These are phyloP conservation scores for Drosophila sp. DNA, from an alignment of 1,140 invertebrate genomes.

Conservation along the genomic window DNA sequence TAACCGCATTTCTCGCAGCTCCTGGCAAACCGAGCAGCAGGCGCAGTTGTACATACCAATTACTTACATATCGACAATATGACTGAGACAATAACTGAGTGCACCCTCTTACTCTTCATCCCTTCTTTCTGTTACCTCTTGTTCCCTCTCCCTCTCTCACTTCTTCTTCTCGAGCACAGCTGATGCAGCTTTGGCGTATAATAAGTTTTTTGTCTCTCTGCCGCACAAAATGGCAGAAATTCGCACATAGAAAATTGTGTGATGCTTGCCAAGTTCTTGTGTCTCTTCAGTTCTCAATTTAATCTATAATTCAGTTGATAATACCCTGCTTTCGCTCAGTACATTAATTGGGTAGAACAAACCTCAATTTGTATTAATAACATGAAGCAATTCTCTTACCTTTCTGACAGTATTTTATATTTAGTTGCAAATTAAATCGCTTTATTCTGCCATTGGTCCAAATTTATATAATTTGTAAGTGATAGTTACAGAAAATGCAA, in stretches of 20 bases:
- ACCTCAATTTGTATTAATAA: neutral
- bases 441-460: too few relatives aligned
- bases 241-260: constrained; percentile 27
- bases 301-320: constrained; percentile 63
- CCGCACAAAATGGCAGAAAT: neutral
- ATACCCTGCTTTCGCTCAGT: neutral
- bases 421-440: too few relatives aligned
- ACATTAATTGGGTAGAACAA: neutral
- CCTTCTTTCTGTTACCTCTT: neutral
- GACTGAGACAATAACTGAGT: constrained; percentile 56
- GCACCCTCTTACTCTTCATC: neutral
- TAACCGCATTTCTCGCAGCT: constrained; percentile 69
- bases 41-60: constrained; percentile 79
- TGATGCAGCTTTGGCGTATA: constrained; percentile 66
- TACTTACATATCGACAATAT: constrained; percentile 80
- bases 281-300: constrained; percentile 39
- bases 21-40: constrained; percentile 50
- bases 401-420: too few relatives aligned
- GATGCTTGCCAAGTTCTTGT: constrained; percentile 50
- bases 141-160: neutral
- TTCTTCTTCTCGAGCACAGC: constrained; percentile 45
- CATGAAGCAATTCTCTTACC: too few relatives aligned
- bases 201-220: constrained; percentile 68
- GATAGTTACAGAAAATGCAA: too few relatives aligned
- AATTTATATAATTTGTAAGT: too few relatives aligned